Base-by-base conservation (phyloP, 2,113 vertebrate genomes). In the Odocoileus hemionus region DNA sequence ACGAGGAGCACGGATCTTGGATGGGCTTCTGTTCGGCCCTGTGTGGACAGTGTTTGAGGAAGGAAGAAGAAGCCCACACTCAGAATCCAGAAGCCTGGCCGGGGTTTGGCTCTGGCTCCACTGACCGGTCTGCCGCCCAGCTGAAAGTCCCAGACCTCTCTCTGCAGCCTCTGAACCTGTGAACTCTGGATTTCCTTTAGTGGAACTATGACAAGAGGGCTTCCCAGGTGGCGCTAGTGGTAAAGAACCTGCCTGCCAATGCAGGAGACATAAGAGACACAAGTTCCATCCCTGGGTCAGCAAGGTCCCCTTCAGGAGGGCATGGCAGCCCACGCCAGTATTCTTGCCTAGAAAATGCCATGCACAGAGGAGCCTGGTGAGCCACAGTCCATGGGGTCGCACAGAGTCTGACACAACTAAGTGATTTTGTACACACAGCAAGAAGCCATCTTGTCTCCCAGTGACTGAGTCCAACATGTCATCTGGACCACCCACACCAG, bases 71-170 rank as follows among this genome's bases (percentile, higher is more conserved):
- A 89, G 36, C 11, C 33, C 2, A 9, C 43, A n/a, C 52, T n/a
- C 16, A 8, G 52, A 61, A 25, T 87, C 74, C 47, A 47, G 54
- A 64, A 61, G 26, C 45, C 55, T 52, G 25, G 26, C 57, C 11
- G 15, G 55, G 25, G 36, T 6, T 76, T 55, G 33, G 23, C 36
- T 88, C 54, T 16, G 21, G 50, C 33, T 52, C 74, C 30, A 4
- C 12, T 3, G 61, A 57, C 33, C 0, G 0, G 33, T 30, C 33
- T 54, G 47, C 4, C 4, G 12, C 45, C 74, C 16, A 7, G 36
- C 23, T 55, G n/a, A 45, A 61, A 85, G 43, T 17, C 82, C 36
- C 33, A 74, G 5, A 3, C 4, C 7, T 86, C 84, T 43, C 89
- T 50, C 45, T 86, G 25, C 91, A 55, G 45, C 8, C 19, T 79